A percentile compares a stretch with the other conserved stretches of the same genome.
Conservation (phyloP, 2,113 vertebrate species). For the Passer domesticus region DNA sequence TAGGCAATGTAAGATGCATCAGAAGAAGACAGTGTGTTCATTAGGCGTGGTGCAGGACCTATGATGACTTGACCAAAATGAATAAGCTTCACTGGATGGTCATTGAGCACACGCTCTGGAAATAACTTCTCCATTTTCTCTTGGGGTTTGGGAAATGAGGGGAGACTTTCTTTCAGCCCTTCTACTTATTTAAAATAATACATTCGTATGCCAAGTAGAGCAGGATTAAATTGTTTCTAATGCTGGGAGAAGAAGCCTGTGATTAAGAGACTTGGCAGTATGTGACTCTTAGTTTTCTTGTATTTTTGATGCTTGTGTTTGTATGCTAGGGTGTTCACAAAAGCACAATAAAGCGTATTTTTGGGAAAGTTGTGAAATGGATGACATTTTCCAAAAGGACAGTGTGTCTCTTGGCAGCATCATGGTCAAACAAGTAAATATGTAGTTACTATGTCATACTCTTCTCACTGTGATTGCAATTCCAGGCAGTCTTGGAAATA, state of each 20-base stretch:
- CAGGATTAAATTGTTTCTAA: not conserved
- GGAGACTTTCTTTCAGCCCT: not conserved
- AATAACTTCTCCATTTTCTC: conserved; percentile 24
- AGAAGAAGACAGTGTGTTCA: not conserved
- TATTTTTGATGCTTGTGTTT: not conserved
- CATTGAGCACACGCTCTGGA: conserved; percentile 7
- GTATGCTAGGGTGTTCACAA: not conserved
- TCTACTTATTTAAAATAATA: conserved; percentile 20
- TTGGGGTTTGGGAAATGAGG: conserved; percentile 24
- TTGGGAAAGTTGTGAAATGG: not conserved
- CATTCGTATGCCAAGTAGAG: not conserved
- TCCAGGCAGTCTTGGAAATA: not conserved
- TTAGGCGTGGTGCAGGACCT: not conserved
- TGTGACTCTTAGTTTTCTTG: not conserved
- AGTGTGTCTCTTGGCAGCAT: conserved; percentile 19
- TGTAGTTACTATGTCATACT: not conserved
- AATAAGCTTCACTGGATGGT: not conserved
- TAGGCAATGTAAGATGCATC: not conserved
- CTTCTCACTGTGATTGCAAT: not conserved
- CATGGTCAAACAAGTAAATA: conserved; percentile 35
- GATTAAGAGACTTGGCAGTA: not conserved
- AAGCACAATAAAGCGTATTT: not conserved
- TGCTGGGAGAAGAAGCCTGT: not conserved
- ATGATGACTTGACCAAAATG: not conserved
- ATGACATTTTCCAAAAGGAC: conserved; percentile 24